Base-by-base conservation (phyloP, 64 coral and sea anemone genomes). In the Pocillopora verrucosa region DNA sequence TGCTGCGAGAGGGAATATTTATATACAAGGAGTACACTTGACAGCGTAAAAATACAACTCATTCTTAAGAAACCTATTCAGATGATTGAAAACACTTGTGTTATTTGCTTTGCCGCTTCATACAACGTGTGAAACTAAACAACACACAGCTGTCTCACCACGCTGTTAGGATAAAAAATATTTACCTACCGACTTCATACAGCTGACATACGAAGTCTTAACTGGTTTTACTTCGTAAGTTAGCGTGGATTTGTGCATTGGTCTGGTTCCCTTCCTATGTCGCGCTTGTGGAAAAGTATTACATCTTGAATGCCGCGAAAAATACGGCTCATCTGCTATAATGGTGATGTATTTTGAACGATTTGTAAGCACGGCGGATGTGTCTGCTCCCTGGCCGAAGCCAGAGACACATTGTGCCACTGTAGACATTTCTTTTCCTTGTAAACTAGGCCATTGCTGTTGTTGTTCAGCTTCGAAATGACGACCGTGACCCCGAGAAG, bases 141-240 rank as follows among this genome's bases (percentile, higher is more conserved):
- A 91, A 24, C 20, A 11, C 17, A 76, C 64, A 91, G 15, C 75
- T 78, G 60, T 41, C 60, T 56, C 36, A 26, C 56, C 73, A 36
- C 11, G 14, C 45, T 51, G 38, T 63, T 73, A 38, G 34, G 34
- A n/a, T 61, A 69, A 10, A 13, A 25, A 74, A 90, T 16, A 62
- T 38, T 94, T 90, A 90, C 92, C 77, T 58, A 94, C 93, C 93
- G 85, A 84, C 77, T 94, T 94, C 88, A 94, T 90, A 36, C 88
- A 87, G 76, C 88, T 94, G 24, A 87, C 17, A 63, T 80, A 77
- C 61, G 88, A 87, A 87, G 88, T 89, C 60, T 87, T 14, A 10
- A 69, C 11, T 13, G 93, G 93, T 75, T 69, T 90, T 30, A 90
- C 75, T 65, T 94, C 93, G 4, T 90, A 83, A 9, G 88, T 94